Percentiles rank a stretch among this genome's conserved stretches.
Evolutionary conservation across 2,113 vertebrate species (phyloP).

Genomic region (Halichoeres trimaculatus): DNA sequence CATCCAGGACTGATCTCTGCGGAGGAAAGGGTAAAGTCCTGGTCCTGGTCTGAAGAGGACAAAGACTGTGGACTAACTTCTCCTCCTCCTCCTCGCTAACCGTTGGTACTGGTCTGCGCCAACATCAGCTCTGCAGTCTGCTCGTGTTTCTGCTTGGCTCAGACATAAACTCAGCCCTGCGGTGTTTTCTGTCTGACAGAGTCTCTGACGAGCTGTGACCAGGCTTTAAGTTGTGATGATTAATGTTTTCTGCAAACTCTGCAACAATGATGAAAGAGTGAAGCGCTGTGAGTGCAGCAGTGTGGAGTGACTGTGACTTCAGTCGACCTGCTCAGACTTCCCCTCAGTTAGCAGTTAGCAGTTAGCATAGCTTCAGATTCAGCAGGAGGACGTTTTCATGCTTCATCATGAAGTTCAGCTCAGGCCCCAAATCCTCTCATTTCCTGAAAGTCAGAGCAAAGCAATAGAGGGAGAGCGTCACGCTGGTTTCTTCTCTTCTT

Average conservation of each 20-base stretch:
- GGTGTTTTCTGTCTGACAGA: conserved; percentile 14
- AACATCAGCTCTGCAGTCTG: conserved; percentile 27
- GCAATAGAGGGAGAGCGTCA: conserved; percentile 55
- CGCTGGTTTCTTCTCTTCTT: conserved; percentile 31
- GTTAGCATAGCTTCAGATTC: conserved; percentile 10
- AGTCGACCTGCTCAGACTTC: neutral
- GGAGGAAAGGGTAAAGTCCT: no score
- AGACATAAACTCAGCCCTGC: conserved; percentile 27
- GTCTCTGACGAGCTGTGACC: conserved; percentile 37
- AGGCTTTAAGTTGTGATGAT: conserved; percentile 1
- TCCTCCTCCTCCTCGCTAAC: neutral
- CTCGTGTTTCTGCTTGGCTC: conserved; percentile 29
- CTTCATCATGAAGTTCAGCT: conserved; percentile 21
- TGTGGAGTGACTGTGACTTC: neutral
- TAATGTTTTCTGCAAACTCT: conserved; percentile 35
- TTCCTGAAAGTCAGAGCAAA: conserved; percentile 19
- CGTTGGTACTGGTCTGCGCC: neutral
- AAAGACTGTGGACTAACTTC: neutral
- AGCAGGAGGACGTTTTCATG: neutral
- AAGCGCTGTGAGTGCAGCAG: conserved; percentile 1
- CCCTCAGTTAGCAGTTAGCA: conserved; percentile 2
- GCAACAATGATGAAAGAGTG: conserved; percentile 20
- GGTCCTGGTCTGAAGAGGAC: no score
- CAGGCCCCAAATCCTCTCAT: conserved; percentile 11
- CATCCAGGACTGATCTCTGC: no score